Evolutionary conservation across 2,797 vertebrate species (phyloP).

Genomic region (Paguma larvata): DNA sequence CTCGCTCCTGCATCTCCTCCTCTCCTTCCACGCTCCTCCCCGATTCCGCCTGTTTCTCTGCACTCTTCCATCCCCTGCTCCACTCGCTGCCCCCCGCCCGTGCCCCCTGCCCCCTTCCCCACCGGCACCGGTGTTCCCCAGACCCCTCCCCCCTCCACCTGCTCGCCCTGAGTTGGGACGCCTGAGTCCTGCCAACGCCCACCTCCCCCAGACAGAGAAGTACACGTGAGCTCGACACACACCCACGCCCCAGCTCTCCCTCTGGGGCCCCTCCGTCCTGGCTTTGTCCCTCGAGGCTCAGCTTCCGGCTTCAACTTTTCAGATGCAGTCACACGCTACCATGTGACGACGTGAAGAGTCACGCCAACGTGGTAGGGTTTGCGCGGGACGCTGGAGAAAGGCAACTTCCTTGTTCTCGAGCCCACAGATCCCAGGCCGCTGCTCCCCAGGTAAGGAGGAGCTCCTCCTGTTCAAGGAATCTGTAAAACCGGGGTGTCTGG

Average conservation of each 20-base stretch:
- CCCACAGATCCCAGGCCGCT: background rate
- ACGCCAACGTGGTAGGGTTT: fast-evolving
- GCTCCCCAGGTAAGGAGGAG: background rate
- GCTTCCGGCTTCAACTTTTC: background rate
- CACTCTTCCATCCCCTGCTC: too few relatives aligned
- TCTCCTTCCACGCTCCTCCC: background rate
- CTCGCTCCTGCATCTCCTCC: fast-evolving
- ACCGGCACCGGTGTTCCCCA: background rate
- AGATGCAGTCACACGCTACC: background rate
- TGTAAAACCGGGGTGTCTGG: too few relatives aligned
- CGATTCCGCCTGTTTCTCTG: fast-evolving
- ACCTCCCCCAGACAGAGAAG: background rate
- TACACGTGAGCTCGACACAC: fast-evolving
- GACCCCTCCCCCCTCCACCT: background rate
- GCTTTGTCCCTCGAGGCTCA: background rate
- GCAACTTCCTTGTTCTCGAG: too few relatives aligned
- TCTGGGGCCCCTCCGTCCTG: background rate
- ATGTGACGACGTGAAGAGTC: background rate
- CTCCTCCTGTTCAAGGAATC: background rate
- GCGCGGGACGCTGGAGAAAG: background rate
- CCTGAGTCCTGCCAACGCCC: background rate
- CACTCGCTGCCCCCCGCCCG: background rate
- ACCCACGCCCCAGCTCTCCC: background rate
- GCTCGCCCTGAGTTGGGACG: background rate
- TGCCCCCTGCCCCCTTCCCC: background rate